These are phyloP conservation scores for Botrylloides violaceus DNA, from an alignment of 23 tunicate genomes.

Conservation along the genomic window DNA sequence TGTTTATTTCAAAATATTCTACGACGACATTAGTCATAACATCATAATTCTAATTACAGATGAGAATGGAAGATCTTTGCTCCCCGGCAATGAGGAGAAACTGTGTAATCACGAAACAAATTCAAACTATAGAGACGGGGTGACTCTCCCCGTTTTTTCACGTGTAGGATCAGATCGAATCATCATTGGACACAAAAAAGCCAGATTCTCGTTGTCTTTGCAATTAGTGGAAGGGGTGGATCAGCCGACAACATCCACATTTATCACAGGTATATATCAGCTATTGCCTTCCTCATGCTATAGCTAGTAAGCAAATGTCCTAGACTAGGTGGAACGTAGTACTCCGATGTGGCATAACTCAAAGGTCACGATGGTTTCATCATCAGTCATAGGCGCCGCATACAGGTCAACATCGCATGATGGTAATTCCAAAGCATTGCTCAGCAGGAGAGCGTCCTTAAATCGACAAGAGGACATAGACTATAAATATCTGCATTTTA, in stretches of 20 bases:
- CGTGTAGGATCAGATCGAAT: neutral
- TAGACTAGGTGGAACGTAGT: too few species aligned
- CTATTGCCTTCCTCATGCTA: too few species aligned
- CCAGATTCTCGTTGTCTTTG: neutral
- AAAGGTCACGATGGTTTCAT: too few species aligned
- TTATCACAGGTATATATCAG: neutral
- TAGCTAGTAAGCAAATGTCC: too few species aligned
- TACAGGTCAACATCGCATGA: too few species aligned
- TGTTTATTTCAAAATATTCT: too few species aligned
- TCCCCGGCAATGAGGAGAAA: neutral
- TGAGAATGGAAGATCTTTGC: neutral
- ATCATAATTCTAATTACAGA: neutral
- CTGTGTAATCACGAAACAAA: neutral
- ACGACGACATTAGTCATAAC: neutral
- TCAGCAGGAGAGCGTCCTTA: too few species aligned
- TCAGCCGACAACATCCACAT: neutral
- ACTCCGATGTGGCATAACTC: too few species aligned
- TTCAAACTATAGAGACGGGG: neutral
- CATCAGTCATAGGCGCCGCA: too few species aligned
- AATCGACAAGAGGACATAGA: too few species aligned
- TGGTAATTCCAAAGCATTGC: too few species aligned
- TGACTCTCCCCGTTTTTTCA: neutral
- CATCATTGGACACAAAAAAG: neutral
- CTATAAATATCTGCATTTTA: too few species aligned
- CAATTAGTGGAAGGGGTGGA: neutral